Evolutionary conservation across 2,888 invertebrate genomes (phyloP).

Genomic region (Parthenolecanium corni): DNA sequence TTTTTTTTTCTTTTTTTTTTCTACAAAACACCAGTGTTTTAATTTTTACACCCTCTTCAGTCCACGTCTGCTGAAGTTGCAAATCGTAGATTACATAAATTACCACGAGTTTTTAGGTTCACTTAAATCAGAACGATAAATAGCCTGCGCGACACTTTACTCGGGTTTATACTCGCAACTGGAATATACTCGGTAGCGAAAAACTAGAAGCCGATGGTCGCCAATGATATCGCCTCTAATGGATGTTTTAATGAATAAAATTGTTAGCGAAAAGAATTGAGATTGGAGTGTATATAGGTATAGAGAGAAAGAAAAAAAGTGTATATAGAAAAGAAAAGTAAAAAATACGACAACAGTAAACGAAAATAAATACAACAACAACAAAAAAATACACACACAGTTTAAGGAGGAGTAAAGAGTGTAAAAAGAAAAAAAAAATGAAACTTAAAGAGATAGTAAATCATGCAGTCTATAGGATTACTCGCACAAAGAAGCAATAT

Average conservation of each 20-base stretch:
- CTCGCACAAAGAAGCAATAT: conserved; percentile 23
- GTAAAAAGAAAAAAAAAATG: not conserved
- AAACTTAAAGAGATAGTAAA: conserved; percentile 22
- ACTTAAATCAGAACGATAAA: conserved; percentile 26
- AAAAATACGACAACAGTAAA: not conserved
- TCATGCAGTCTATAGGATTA: conserved; percentile 20
- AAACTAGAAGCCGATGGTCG: conserved; percentile 28
- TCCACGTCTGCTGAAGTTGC: too few species aligned
- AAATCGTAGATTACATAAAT: conserved; percentile 23
- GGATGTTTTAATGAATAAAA: conserved; percentile 23
- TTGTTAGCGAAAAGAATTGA: not conserved
- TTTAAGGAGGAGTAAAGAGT: not conserved
- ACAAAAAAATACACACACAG: conserved; percentile 17
- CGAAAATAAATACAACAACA: not conserved
- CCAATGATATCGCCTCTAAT: conserved; percentile 27
- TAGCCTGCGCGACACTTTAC: conserved; percentile 6
- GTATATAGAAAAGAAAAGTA: conserved; percentile 5
- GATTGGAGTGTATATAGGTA: not conserved
- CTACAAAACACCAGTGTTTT: too few species aligned
- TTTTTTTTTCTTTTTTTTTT: too few species aligned
- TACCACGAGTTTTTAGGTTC: conserved; percentile 20
- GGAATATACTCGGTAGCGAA: conserved; percentile 9
- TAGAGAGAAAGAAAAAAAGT: not conserved
- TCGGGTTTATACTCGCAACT: not conserved
- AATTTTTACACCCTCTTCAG: too few species aligned